Conservation (phyloP, 2,888 invertebrate genomes). For the Uropetala carovei region DNA sequence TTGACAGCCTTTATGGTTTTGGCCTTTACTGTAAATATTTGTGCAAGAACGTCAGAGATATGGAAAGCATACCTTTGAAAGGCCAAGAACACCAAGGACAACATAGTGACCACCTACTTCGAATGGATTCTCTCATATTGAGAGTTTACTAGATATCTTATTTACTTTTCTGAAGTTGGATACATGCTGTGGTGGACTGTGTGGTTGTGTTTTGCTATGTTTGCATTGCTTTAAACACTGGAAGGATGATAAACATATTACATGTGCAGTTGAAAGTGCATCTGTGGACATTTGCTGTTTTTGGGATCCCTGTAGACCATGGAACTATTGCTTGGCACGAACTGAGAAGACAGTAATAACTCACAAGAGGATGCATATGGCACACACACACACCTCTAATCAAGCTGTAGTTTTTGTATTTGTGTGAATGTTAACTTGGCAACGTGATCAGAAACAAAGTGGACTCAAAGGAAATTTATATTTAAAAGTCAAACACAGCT, state of each 20-base stretch:
- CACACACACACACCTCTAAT: slow-evolving; percentile 44
- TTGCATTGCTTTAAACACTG: slow-evolving; percentile 28
- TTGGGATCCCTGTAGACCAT: neutral
- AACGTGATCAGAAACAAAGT: slow-evolving; percentile 30
- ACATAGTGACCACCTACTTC: neutral
- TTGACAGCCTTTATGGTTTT: slow-evolving; percentile 61
- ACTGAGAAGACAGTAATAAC: neutral
- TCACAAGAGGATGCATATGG: slow-evolving; percentile 20
- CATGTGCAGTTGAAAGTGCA: neutral
- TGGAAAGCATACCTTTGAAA: slow-evolving; percentile 11
- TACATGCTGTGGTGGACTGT: neutral
- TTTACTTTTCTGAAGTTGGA: slow-evolving; percentile 26
- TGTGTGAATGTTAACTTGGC: slow-evolving; percentile 38
- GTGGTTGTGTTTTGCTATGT: slow-evolving; percentile 41
- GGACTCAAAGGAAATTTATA: neutral
- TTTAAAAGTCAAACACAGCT: neutral
- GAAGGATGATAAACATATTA: neutral
- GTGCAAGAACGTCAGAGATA: neutral
- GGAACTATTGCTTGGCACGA: slow-evolving; percentile 2
- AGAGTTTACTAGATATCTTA: slow-evolving; percentile 48
- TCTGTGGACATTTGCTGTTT: slow-evolving; percentile 10
- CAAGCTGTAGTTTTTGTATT: slow-evolving; percentile 51
- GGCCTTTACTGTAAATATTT: slow-evolving; percentile 47
- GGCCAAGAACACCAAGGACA: slow-evolving; percentile 26
- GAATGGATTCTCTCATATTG: slow-evolving; percentile 54